A percentile compares a stretch with the other conserved stretches of the same genome.
These are phyloP conservation scores for Drosophila kurseongensis DNA, from an alignment of 1,140 invertebrate species.

Conservation along the genomic window DNA sequence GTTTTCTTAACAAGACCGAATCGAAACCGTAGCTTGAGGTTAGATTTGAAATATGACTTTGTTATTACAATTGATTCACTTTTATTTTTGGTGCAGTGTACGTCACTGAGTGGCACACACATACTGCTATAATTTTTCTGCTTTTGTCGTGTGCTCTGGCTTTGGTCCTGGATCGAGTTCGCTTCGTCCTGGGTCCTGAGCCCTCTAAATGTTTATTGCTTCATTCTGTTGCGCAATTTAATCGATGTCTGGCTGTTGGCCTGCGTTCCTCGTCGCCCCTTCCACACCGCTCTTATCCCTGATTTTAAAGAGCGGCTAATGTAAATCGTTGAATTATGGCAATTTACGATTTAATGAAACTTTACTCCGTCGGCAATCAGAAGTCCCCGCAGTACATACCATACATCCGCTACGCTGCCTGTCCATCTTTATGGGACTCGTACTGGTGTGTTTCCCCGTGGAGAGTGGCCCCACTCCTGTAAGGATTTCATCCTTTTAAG, in stretches of 20 bases:
- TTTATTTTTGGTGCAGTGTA: conserved; percentile 4
- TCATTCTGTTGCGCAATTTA: conserved; percentile 82
- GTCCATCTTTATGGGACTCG: conserved; percentile 20
- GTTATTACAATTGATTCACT: too few species aligned
- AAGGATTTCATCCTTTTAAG: conserved; percentile 59
- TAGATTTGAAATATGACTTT: too few species aligned
- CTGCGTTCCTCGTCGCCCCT: conserved; percentile 5
- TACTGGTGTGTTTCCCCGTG: too few species aligned
- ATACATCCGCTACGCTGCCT: conserved; percentile 17
- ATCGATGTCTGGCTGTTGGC: conserved; percentile 67
- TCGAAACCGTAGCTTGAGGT: too few species aligned
- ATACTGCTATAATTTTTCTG: conserved; percentile 56
- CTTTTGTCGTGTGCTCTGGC: conserved; percentile 34
- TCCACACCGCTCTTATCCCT: conserved; percentile 8
- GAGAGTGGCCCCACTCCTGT: background rate
- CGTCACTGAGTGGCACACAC: conserved; percentile 10
- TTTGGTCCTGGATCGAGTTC: conserved; percentile 30
- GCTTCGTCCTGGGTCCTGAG: conserved; percentile 42
- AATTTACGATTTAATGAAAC: conserved; percentile 75
- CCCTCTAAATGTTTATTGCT: conserved; percentile 82
- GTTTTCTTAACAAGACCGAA: too few species aligned
- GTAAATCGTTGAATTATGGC: conserved; percentile 77
- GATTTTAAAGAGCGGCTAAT: conserved; percentile 79
- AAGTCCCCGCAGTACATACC: conserved; percentile 12
- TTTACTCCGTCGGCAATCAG: conserved; percentile 31